Conservation (phyloP, 2,113 vertebrate genomes). For the Ciconia maguari region DNA sequence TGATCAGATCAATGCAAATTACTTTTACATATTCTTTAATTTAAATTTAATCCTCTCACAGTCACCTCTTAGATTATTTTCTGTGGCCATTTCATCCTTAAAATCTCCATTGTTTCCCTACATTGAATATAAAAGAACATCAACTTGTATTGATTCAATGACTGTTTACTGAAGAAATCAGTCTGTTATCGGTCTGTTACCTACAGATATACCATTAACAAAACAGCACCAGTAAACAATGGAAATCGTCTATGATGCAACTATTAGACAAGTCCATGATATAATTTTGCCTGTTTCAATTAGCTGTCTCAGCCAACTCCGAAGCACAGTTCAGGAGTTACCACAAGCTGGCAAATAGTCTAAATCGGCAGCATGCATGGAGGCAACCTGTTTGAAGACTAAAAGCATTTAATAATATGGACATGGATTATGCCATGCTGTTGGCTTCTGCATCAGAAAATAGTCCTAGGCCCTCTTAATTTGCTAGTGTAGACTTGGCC, state of each 20-base stretch:
- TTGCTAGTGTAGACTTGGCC: background rate
- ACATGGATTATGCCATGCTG: background rate
- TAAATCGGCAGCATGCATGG: background rate
- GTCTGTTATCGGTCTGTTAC: background rate
- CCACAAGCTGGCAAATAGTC: background rate
- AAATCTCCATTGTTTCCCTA: background rate
- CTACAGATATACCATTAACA: background rate
- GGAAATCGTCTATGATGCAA: background rate
- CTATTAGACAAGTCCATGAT: background rate
- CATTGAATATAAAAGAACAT: background rate
- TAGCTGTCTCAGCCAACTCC: background rate
- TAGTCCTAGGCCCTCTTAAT: background rate
- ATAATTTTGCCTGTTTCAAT: background rate
- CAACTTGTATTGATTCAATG: background rate
- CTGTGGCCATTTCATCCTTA: background rate
- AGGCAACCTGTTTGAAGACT: background rate
- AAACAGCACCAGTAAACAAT: background rate
- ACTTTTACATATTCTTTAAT: background rate
- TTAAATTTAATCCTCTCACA: background rate
- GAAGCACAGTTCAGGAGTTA: background rate
- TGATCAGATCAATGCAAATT: background rate
- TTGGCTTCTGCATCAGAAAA: background rate
- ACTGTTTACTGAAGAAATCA: background rate
- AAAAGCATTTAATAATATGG: background rate
- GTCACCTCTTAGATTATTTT: background rate